Base-by-base conservation (phyloP, 2,888 invertebrate species). In the Antheraea assamensis region DNA sequence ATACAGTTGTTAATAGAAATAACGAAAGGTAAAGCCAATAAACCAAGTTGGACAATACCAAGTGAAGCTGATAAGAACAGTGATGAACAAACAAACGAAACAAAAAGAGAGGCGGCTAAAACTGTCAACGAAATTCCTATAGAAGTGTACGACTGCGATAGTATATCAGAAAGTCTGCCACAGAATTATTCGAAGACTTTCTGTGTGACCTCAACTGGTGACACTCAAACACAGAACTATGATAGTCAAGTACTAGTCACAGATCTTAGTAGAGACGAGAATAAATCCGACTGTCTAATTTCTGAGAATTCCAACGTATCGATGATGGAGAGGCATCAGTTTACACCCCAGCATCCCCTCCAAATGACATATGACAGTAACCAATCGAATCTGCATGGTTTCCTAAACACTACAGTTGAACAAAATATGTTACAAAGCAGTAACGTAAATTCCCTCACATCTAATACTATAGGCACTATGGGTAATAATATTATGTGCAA, bases 1-100 rank as follows among this genome's bases (percentile, higher is more conserved):
- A 86, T 92, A 71, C 88, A 92, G 55, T 78, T 90, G 0, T 82
- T 93, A 13, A 84, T 91, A 30, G 90, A 92, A 79, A 89, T 92
- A 83, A 87, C 86, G 1, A 90, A 91, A 71, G 82, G 78, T 17
- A 90, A 90, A 80, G 71, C 82, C 0, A 87, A 78, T 70, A 92
- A 92, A 80, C 91, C 88, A 0, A 90, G 90, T 70, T 94, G 94
- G 94, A 94, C 91, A 0, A 94, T 94, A 78, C 94, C 93, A 0
- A 93, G 92, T 73, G 87, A 90, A 68, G 78, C 81, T 2, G 85
- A 88, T 2, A 90, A 89, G 76, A 77, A 35, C 64, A 75, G 79
- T 3, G 83, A 78, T 19, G 86, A 87, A 64, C 81, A 82, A 71
- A 78, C 42, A 76, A 71, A 31, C 55, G 88, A 89, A 27, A 83